Evolutionary conservation across 2,888 invertebrate species (phyloP).

Genomic region (Bugula neritina): DNA sequence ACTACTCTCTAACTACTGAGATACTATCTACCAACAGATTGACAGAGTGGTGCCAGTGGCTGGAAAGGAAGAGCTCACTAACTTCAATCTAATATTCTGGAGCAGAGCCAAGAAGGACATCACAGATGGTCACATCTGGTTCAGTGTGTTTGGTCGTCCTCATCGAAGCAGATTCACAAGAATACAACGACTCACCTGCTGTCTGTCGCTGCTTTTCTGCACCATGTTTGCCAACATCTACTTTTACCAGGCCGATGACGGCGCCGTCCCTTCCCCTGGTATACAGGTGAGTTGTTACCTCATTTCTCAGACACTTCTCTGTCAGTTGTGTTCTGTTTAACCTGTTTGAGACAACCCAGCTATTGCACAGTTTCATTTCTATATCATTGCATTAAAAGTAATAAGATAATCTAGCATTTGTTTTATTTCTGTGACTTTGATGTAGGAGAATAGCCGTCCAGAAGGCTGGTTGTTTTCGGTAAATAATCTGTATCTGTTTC

Average conservation of each 20-base stretch:
- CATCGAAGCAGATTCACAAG: constrained; percentile 40
- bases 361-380: no score
- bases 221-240: constrained; percentile 52
- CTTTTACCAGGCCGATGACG: constrained; percentile 33
- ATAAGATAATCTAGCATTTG: no score
- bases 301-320: no score
- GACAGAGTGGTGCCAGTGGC: constrained; percentile 36
- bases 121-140: constrained; percentile 36
- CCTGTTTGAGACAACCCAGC: no score
- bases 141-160: constrained; percentile 33
- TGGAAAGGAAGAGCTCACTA: constrained; percentile 33
- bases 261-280: neutral
- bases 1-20: no score
- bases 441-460: neutral
- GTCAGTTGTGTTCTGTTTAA: neutral
- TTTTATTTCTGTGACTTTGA: no score
- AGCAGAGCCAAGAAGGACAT: constrained; percentile 33
- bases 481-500: no score
- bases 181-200: constrained; percentile 44
- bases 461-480: neutral
- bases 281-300: neutral
- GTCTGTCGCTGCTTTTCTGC: constrained; percentile 47
- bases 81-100: constrained; percentile 36
- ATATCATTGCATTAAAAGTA: no score
- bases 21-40: no score